phyloP scores from a whole-genome alignment of 2,113 vertebrate species.

The Odobenus rosmarus region DNA sequence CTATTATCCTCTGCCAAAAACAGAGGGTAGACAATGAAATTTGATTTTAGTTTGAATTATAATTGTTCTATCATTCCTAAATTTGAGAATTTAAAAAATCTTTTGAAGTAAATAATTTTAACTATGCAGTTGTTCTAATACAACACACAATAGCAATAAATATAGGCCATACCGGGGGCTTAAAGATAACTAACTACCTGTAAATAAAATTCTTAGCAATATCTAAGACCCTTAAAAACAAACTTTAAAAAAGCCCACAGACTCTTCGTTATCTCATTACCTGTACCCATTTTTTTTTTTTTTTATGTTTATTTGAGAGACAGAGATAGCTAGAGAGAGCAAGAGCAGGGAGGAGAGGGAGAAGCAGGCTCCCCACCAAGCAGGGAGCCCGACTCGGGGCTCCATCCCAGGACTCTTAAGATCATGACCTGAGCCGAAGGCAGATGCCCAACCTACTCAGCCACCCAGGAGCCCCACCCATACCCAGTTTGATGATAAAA shows the following conservation, averaged over 20 bases:
- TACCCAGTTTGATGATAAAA: not conserved
- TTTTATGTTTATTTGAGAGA: no score
- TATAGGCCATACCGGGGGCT: not conserved
- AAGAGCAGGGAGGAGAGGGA: no score
- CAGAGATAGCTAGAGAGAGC: no score
- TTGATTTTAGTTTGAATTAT: not conserved
- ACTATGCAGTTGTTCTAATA: not conserved
- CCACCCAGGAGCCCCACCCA: no score
- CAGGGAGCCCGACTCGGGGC: no score
- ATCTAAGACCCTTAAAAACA: conserved; percentile 1
- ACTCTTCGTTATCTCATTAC: not conserved
- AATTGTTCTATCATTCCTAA: not conserved
- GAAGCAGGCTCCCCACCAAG: no score
- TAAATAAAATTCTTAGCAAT: not conserved
- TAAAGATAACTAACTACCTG: not conserved
- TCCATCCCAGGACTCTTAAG: no score
- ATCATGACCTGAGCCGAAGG: no score
- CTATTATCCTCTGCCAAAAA: conserved; percentile 18
- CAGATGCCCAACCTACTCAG: no score
- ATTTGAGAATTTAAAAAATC: not conserved
- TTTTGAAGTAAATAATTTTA: not conserved
- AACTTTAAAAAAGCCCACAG: not conserved
- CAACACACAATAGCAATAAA: not conserved
- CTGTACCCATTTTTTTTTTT: no score
- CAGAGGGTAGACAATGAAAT: not conserved